These are phyloP conservation scores for Zaprionus tsacasi DNA, from an alignment of 1,140 invertebrate genomes.

Conservation along the genomic window DNA sequence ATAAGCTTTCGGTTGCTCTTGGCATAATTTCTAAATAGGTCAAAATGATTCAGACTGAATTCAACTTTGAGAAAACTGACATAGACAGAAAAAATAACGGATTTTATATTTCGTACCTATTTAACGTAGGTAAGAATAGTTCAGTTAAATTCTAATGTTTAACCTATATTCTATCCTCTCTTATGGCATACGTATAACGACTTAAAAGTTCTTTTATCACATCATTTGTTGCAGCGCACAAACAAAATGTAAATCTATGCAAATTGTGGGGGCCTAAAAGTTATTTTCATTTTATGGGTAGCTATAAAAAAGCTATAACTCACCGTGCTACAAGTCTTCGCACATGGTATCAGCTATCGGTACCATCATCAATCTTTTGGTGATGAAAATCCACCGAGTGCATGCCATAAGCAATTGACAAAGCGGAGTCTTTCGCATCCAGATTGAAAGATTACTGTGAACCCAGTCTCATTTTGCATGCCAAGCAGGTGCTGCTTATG, in stretches of 20 bases:
- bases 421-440: conserved; percentile 6
- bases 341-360: conserved; percentile 11
- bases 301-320: conserved; percentile 29
- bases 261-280: conserved; percentile 14
- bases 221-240: conserved; percentile 18
- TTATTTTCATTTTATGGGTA: conserved; percentile 17
- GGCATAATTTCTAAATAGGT: not conserved
- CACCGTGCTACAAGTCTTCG: conserved; percentile 1
- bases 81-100: not conserved
- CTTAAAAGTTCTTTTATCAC: conserved; percentile 25
- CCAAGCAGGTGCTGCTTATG: not conserved
- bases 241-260: conserved; percentile 26
- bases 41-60: not conserved
- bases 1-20: not conserved
- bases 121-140: not conserved
- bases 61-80: not conserved
- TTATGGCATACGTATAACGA: not conserved
- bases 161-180: not conserved
- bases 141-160: not conserved
- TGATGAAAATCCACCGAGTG: conserved; percentile 20
- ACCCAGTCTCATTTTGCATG: not conserved
- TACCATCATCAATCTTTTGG: conserved; percentile 37
- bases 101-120: not conserved
- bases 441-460: conserved; percentile 8
- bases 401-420: conserved; percentile 25